These are phyloP conservation scores for Andrena bucephala DNA, from an alignment of 2,888 invertebrate species.

Conservation along the genomic window DNA sequence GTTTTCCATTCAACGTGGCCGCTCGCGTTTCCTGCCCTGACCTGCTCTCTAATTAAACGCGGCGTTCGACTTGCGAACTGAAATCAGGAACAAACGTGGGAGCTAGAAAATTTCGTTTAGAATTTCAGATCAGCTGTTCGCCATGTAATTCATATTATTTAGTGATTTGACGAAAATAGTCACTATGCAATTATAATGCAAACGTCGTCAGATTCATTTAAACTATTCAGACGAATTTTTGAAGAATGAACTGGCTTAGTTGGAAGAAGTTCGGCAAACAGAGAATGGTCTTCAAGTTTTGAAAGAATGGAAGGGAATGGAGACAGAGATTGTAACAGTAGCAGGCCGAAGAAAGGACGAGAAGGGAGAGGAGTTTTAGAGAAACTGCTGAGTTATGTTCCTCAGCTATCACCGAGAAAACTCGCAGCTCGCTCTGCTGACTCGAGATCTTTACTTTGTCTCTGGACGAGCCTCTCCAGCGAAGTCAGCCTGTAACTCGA, in stretches of 20 bases:
- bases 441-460: slow-evolving; percentile 55
- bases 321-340: neutral
- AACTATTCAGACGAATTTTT: neutral
- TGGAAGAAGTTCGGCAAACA: neutral
- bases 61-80: neutral
- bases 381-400: slow-evolving; percentile 61
- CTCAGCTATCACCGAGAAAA: slow-evolving; percentile 33
- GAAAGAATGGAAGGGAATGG: neutral
- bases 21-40: neutral
- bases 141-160: neutral
- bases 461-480: slow-evolving; percentile 51
- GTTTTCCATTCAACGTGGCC: slow-evolving; percentile 6
- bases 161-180: neutral
- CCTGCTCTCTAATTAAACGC: slow-evolving; percentile 20
- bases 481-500: slow-evolving; percentile 46
- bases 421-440: slow-evolving; percentile 56
- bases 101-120: slow-evolving; percentile 18
- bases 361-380: slow-evolving; percentile 26
- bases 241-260: neutral
- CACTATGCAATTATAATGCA: neutral
- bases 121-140: slow-evolving; percentile 1
- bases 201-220: neutral
- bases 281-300: neutral
- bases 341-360: slow-evolving; percentile 7
- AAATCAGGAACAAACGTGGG: slow-evolving; percentile 34